These are phyloP conservation scores for Spermophilus dauricus DNA, from an alignment of 2,113 vertebrate genomes.

Conservation along the genomic window DNA sequence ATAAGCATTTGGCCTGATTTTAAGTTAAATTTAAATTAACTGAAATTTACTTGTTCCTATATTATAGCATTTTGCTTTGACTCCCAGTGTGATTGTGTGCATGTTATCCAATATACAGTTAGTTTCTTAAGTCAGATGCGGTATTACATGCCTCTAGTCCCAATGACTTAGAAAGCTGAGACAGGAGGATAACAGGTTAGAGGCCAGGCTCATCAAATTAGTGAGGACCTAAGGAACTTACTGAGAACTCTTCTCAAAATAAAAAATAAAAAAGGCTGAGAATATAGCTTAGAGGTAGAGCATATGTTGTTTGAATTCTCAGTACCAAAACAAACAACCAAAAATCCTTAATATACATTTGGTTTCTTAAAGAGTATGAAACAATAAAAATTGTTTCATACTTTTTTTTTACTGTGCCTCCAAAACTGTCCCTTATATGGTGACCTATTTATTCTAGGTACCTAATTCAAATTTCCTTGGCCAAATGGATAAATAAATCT, in stretches of 20 bases:
- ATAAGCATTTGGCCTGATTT: conserved; percentile 1
- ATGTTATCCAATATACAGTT: not conserved
- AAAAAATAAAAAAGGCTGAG: no score
- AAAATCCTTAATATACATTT: not conserved
- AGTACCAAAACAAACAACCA: no score
- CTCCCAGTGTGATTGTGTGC: not conserved
- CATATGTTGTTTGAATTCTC: no score
- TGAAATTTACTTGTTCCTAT: not conserved
- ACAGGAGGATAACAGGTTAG: no score
- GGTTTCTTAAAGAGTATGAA: not conserved
- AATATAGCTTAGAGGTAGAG: no score
- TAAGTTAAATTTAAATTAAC: conserved; percentile 24
- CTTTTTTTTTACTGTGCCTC: not conserved
- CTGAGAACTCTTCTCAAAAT: no score
- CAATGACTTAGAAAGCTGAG: no score
- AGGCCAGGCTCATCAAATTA: no score
- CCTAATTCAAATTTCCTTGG: conserved; percentile 21
- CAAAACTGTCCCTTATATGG: not conserved
- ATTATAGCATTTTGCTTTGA: conserved; percentile 1
- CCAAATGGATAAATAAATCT: conserved; percentile 7
- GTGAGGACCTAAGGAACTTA: no score
- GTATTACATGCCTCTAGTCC: no score
- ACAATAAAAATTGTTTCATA: not conserved
- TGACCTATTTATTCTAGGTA: not conserved
- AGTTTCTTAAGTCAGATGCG: not conserved